Conservation (phyloP, 2,113 vertebrate genomes). For the Sebastes fasciatus region DNA sequence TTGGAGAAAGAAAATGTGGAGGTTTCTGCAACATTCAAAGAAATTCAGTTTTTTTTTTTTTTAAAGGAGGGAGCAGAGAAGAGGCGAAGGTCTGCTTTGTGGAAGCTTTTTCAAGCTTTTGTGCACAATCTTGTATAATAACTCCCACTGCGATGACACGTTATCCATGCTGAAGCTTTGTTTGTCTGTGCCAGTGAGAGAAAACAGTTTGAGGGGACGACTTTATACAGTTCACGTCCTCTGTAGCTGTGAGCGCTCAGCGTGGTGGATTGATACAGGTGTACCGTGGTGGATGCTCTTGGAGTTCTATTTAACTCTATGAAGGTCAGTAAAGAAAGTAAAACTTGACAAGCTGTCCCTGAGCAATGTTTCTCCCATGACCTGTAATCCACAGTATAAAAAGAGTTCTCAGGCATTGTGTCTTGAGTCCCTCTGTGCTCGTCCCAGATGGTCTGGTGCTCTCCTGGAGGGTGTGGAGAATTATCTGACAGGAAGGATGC, state of each 20-base stretch:
- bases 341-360: background rate
- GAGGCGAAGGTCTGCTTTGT: background rate
- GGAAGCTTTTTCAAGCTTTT: background rate
- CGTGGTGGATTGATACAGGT: background rate
- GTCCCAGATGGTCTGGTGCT: background rate
- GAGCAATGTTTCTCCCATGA: constrained; percentile 3
- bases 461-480: background rate
- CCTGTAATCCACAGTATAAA: background rate
- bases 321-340: constrained; percentile 3
- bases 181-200: background rate
- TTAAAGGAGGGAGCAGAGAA: background rate
- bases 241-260: background rate
- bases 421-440: background rate
- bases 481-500: background rate
- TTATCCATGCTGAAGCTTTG: background rate
- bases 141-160: background rate
- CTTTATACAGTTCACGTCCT: background rate
- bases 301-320: background rate
- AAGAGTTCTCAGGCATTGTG: background rate
- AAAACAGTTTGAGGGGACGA: background rate
- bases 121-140: background rate
- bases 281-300: background rate
- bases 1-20: background rate
- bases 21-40: background rate
- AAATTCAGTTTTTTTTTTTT: background rate